These are phyloP conservation scores for Zonotrichia albicollis DNA, from an alignment of 2,797 vertebrate genomes.

Conservation along the genomic window DNA sequence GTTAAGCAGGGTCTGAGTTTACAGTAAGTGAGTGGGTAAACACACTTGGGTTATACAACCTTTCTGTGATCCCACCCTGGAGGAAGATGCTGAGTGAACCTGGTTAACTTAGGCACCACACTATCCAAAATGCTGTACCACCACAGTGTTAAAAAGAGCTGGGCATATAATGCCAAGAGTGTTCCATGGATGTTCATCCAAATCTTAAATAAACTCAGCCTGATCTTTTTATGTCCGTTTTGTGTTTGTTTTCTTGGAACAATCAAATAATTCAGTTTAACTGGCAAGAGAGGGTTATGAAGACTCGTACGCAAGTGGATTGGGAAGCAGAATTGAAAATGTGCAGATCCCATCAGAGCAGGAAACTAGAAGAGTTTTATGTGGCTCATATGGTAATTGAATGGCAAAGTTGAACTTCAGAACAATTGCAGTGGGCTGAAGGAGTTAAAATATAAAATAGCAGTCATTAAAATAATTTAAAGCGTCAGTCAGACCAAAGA, in stretches of 20 bases:
- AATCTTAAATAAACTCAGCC: conserved; percentile 30
- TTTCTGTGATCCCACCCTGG: neutral
- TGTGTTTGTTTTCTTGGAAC: neutral
- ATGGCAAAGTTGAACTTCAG: neutral
- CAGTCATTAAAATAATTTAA: neutral
- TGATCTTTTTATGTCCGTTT: conserved; percentile 18
- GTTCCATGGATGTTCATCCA: neutral
- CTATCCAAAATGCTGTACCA: neutral
- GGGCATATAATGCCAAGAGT: neutral
- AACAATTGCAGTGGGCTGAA: neutral
- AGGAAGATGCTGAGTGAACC: neutral
- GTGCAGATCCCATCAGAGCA: neutral
- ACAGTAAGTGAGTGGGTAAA: neutral
- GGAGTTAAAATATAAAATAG: neutral
- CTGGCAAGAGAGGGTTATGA: neutral
- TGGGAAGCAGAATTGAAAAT: neutral
- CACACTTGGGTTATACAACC: neutral
- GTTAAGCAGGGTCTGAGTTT: neutral
- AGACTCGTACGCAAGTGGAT: neutral
- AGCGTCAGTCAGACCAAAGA: neutral
- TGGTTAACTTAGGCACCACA: neutral
- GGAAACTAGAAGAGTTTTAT: neutral
- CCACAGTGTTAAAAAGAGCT: neutral
- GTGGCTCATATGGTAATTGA: neutral
- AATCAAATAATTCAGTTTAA: neutral